phyloP scores from a whole-genome alignment of 2,113 vertebrate species.

The Grantiella picta region DNA sequence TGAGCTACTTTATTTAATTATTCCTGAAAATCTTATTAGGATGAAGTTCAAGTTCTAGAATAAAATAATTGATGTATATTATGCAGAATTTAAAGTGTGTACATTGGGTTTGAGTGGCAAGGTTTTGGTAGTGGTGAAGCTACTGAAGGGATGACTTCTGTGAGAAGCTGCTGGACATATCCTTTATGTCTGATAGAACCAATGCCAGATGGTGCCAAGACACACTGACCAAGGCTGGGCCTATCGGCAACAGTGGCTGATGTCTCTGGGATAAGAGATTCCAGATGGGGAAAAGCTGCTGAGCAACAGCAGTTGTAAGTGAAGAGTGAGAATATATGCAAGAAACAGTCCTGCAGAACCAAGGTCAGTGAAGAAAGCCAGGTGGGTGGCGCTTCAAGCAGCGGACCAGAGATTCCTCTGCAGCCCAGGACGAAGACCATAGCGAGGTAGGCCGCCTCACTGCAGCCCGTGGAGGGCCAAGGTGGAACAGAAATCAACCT shows the following conservation, averaged over 20 bases:
- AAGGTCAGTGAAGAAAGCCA: not conserved
- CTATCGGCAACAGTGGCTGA: not conserved
- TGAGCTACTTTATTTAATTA: not conserved
- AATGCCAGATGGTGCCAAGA: not conserved
- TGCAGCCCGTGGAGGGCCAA: accelerated
- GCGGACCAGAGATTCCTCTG: not conserved
- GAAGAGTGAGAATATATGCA: not conserved
- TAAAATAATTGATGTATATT: not conserved
- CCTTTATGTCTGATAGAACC: accelerated
- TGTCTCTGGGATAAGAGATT: not conserved
- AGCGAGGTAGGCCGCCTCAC: not conserved
- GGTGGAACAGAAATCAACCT: not conserved
- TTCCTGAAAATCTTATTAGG: not conserved
- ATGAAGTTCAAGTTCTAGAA: not conserved
- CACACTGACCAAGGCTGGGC: not conserved
- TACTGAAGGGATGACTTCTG: not conserved
- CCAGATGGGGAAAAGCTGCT: not conserved
- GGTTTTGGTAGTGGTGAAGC: not conserved
- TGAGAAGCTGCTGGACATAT: not conserved
- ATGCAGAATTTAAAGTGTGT: not conserved
- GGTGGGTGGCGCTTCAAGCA: not conserved
- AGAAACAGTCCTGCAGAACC: not conserved
- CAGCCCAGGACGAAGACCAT: not conserved
- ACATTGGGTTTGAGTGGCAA: not conserved
- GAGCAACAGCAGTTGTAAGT: accelerated